These are phyloP conservation scores for Caenorhabditis remanei DNA, from an alignment of 1,140 invertebrate genomes.

Conservation along the genomic window DNA sequence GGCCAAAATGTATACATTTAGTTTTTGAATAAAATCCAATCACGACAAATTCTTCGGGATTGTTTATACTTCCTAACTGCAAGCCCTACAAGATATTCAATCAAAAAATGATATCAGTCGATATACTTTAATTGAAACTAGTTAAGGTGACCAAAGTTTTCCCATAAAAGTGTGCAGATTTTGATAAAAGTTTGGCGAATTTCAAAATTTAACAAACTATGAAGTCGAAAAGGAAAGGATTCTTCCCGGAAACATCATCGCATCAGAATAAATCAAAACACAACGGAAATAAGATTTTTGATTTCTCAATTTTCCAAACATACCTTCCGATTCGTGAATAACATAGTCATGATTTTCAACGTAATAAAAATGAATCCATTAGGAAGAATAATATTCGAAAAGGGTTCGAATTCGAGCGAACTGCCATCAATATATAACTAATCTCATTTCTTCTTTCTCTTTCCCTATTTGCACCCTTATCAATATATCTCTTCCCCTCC, in stretches of 20 bases:
- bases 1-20: too few species aligned
- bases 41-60: too few species aligned
- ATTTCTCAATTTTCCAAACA: not conserved
- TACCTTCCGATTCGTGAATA: slow-evolving; percentile 9
- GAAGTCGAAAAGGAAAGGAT: not conserved
- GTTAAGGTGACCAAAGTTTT: too few species aligned
- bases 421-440: not conserved
- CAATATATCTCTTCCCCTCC: not conserved
- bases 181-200: too few species aligned
- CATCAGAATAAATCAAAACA: slow-evolving; percentile 2
- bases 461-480: slow-evolving; percentile 11
- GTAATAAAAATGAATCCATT: not conserved
- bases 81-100: too few species aligned
- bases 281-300: not conserved
- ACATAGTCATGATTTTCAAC: not conserved
- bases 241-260: not conserved
- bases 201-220: not conserved
- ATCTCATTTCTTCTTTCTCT: not conserved
- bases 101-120: too few species aligned
- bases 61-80: too few species aligned
- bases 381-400: not conserved
- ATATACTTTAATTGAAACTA: too few species aligned
- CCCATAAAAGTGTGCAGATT: too few species aligned
- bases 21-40: too few species aligned
- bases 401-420: not conserved